Evolutionary conservation across 2,888 invertebrate genomes (phyloP), one percentile per base, ranked within the genome.

Genomic region (Phragmatobia fuliginosa): DNA sequence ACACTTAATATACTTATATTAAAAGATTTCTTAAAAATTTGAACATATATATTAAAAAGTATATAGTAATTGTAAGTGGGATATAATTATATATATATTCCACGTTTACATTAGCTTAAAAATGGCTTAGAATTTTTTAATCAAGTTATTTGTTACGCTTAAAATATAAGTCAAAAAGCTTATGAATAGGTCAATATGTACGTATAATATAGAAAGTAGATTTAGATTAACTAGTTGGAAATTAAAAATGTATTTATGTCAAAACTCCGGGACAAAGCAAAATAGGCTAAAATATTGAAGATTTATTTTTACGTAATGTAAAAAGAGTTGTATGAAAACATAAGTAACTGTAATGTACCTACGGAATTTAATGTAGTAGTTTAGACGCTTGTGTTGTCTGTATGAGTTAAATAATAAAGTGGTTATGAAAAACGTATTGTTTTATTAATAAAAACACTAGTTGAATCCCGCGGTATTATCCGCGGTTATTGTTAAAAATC

Each of bases 261-360:
- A 88, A 91, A 91, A 90, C 91, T 91, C 90, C 91, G 90, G 88
- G 75, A 58, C 66, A 72, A 70, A 74, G 68, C 33, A 68, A 73
- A 68, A 31, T 63, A 75, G 67, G 66, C 58, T 73, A 49, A 74
- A 64, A 73, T 67, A 63, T 64, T 62, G 64, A 70, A 70, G 65
- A 70, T 70, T 41, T 75, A 74, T 72, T 79, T 73, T 73, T 68
- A 71, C 69, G 71, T 66, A 65, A 67, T 70, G 73, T 73, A 70
- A 70, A 68, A 67, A 70, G 76, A 76, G 66, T 68, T 75, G 77
- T 79, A 78, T 69, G 73, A 73, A 73, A 77, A 74, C 70, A 58
- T 77, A 72, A 70, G 71, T 73, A 80, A 87, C 88, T 91, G 89
- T 91, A 92, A 91, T 90, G 90, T 91, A 90, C 86, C 83, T 85